phyloP scores from a whole-genome alignment of 2,113 vertebrate species.

The Sclerurus mexicanus region DNA sequence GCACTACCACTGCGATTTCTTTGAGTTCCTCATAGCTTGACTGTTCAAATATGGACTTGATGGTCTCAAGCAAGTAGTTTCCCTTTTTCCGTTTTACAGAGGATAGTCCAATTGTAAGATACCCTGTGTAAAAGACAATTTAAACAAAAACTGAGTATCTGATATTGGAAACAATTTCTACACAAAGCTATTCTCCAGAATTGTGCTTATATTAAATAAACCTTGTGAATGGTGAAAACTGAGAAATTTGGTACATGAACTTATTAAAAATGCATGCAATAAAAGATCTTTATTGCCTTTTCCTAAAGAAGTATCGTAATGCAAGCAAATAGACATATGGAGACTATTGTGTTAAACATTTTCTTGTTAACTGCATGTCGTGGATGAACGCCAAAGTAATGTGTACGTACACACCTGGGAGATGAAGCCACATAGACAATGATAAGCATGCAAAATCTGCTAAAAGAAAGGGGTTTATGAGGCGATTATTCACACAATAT shows the following conservation, averaged over 20 bases:
- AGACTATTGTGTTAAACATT: not conserved
- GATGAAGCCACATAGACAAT: not conserved
- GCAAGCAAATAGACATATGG: not conserved
- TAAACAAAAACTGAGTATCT: not conserved
- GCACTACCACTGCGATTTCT: slow-evolving; percentile 94
- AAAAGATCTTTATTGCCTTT: not conserved
- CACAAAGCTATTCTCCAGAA: not conserved
- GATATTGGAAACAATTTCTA: not conserved
- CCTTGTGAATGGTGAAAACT: not conserved
- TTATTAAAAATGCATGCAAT: not conserved
- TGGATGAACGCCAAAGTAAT: not conserved
- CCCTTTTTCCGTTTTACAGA: slow-evolving; percentile 95
- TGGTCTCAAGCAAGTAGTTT: slow-evolving; percentile 94
- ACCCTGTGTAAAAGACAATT: slow-evolving; percentile 78
- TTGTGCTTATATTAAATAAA: not conserved
- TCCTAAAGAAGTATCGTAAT: not conserved
- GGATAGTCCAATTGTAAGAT: slow-evolving; percentile 93
- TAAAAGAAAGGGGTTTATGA: not conserved
- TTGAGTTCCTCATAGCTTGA: slow-evolving; percentile 97
- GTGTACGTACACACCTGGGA: not conserved
- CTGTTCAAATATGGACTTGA: slow-evolving; percentile 96
- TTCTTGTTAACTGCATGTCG: not conserved
- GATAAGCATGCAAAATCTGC: not conserved
- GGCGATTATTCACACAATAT: not conserved
- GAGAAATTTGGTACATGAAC: not conserved